A percentile compares a stretch with the other conserved stretches of the same genome.
phyloP scores from a whole-genome alignment of 2,888 invertebrate species.

The Agrochola lota region DNA sequence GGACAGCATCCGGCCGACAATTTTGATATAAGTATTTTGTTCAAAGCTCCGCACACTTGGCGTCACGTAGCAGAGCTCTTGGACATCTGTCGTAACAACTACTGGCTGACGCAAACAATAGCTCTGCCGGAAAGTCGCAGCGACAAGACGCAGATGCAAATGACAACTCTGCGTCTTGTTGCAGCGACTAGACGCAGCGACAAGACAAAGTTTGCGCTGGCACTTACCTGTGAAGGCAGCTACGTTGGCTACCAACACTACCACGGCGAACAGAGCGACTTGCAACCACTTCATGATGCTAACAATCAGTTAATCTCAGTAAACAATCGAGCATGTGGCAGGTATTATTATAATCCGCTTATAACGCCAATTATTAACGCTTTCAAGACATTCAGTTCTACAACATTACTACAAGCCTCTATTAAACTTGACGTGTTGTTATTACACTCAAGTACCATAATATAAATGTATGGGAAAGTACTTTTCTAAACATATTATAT shows the following conservation, averaged over 20 bases:
- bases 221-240: not conserved
- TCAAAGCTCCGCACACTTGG: too few species aligned
- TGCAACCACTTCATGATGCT: conserved; percentile 5
- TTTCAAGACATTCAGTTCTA: not conserved
- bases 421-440: not conserved
- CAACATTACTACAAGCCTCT: not conserved
- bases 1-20: too few species aligned
- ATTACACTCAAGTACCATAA: not conserved
- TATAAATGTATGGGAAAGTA: not conserved
- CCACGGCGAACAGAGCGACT: conserved; percentile 1
- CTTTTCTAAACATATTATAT: not conserved
- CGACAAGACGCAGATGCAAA: too few species aligned
- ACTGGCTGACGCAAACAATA: too few species aligned
- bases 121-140: too few species aligned
- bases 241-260: not conserved
- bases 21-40: too few species aligned
- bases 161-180: too few species aligned
- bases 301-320: not conserved
- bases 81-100: too few species aligned
- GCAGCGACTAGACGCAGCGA: not conserved
- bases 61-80: too few species aligned
- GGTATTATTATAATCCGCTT: not conserved
- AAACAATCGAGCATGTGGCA: not conserved
- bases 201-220: not conserved
- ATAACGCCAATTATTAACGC: not conserved